Percentiles rank a stretch among this genome's conserved stretches.
phyloP scores from a whole-genome alignment of 2,113 vertebrate genomes.

The Pelodiscus sinensis region DNA sequence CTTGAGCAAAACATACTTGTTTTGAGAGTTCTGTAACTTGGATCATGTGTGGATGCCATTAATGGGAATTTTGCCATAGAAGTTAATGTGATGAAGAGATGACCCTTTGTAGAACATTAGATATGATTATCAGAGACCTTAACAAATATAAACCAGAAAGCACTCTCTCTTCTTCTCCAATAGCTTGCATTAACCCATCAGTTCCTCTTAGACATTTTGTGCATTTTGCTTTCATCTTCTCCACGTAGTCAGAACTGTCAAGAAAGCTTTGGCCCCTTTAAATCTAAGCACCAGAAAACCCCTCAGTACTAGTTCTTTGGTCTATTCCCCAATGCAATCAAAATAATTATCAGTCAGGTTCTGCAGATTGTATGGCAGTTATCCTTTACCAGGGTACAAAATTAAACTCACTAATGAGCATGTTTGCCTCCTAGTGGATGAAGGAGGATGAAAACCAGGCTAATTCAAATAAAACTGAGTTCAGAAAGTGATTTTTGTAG shows the following conservation, averaged over 20 bases:
- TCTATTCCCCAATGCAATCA: conserved; percentile 41
- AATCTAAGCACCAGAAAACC: conserved; percentile 31
- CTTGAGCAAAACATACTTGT: not conserved
- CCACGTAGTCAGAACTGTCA: not conserved
- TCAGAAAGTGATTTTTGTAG: not conserved
- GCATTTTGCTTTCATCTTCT: not conserved
- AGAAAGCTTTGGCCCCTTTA: not conserved
- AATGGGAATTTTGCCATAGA: not conserved
- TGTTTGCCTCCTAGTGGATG: conserved; percentile 76
- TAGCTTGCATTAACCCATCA: not conserved
- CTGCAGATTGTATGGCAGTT: not conserved
- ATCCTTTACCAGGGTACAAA: not conserved
- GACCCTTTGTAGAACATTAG: not conserved
- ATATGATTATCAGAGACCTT: not conserved
- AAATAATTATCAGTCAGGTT: conserved; percentile 46
- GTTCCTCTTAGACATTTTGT: not conserved
- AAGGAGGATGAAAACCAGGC: conserved; percentile 20
- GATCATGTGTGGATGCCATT: not conserved
- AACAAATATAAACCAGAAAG: not conserved
- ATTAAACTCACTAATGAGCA: not conserved
- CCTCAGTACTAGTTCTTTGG: conserved; percentile 30
- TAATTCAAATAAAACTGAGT: not conserved
- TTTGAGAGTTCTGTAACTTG: not conserved
- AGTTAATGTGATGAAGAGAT: rapidly evolving
- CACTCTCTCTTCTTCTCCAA: not conserved